Conservation (phyloP, 2,113 vertebrate genomes). For the Catharus fuscescens region DNA sequence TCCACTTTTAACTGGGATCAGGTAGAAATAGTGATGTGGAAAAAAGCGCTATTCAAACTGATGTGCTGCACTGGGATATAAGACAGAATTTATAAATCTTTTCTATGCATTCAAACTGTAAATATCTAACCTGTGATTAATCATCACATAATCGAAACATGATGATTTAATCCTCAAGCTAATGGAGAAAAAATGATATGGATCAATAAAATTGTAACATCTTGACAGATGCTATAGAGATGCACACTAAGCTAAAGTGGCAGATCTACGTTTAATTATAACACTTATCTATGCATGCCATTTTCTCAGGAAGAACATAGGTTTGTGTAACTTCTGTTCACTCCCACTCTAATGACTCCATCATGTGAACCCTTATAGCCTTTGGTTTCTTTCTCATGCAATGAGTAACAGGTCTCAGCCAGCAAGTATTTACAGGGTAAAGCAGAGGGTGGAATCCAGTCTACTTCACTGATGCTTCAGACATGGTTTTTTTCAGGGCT, state of each 20-base stretch:
- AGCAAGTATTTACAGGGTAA: neutral
- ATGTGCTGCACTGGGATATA: neutral
- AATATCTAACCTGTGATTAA: conserved; percentile 44
- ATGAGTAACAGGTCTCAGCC: neutral
- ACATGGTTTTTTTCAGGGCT: neutral
- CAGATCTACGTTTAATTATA: neutral
- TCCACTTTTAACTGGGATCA: neutral
- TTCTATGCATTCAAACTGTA: neutral
- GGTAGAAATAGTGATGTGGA: conserved; percentile 22
- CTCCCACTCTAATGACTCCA: conserved; percentile 7
- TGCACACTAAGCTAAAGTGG: neutral
- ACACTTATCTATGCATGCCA: neutral
- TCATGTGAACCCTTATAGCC: neutral
- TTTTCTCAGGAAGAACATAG: conserved; percentile 15
- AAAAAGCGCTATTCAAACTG: neutral
- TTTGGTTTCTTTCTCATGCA: neutral
- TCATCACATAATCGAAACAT: neutral
- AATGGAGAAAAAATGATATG: conserved; percentile 36
- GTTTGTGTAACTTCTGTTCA: neutral
- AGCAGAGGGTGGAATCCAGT: neutral
- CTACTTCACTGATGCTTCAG: neutral
- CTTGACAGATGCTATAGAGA: neutral
- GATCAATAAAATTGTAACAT: neutral
- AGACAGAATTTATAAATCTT: conserved; percentile 21
- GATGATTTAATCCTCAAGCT: conserved; percentile 5